A percentile compares a stretch with the other conserved stretches of the same genome.
phyloP scores from a whole-genome alignment of 2,797 vertebrate genomes.

The Pseudochirops cupreus region DNA sequence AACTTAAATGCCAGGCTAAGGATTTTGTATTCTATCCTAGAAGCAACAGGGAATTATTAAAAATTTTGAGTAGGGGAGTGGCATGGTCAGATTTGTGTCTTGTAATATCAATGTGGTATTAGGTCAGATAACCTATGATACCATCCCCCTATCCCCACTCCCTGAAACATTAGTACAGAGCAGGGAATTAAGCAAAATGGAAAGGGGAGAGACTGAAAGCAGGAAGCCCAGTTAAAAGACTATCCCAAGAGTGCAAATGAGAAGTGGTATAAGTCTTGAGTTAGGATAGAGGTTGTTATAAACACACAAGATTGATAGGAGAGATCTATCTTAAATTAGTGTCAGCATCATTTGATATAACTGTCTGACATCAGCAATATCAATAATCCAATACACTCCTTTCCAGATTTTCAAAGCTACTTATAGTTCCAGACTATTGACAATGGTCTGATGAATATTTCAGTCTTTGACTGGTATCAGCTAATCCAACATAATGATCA shows the following conservation, averaged over 20 bases:
- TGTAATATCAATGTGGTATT: not conserved
- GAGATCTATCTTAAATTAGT: not conserved
- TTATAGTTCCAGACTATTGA: not conserved
- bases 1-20: not conserved
- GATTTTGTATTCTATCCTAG: not conserved
- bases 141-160: not conserved
- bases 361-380: not conserved
- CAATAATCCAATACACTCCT: not conserved
- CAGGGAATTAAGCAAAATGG: not conserved
- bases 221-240: not conserved
- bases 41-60: not conserved
- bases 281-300: not conserved
- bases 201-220: not conserved
- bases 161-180: not conserved
- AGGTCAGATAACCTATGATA: not conserved
- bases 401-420: not conserved
- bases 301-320: not conserved
- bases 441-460: not conserved
- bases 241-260: not conserved
- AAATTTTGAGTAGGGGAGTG: not conserved
- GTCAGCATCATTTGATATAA: not conserved
- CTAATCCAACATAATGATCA: not conserved
- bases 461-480: not conserved
- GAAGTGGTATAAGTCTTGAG: not conserved
- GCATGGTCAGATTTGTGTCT: not conserved